Base-by-base conservation (phyloP, 2,797 vertebrate genomes). In the Pitangus sulphuratus region DNA sequence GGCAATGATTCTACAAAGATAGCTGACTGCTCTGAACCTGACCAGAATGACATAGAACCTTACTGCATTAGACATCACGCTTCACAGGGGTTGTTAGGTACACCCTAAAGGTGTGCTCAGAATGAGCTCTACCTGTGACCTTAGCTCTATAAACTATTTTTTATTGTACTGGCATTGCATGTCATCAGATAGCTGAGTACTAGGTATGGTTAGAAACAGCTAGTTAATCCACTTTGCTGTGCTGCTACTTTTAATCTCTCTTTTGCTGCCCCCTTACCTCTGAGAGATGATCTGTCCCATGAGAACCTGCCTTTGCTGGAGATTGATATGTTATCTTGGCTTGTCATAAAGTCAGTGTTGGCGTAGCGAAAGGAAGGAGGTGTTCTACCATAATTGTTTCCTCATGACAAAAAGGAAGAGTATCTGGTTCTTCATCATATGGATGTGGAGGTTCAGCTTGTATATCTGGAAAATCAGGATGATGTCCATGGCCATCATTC, bases 291-390 rank as follows among this genome's bases (percentile, higher is more conserved):
- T 93, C 54, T 83, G 56, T 90, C 56, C 54, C 91, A 87, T 70
- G 80, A 88, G 90, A 95, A 91, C 66, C 31, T 85, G 39, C 53
- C 66, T 87, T 57, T 87, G 45, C 61, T 84, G 51, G 72, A 94
- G 76, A 69, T 88, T 71, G 87, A 44, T 95, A 68, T 1, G 17
- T 68, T 95, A 93, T 88, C 94, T 95, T 93, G 39, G 4, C 44
- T 87, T 89, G 45, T 72, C 35, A 19, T 95, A 54, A 92, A 87
- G 61, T 95, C 79, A 58, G 0, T 86, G 72, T 76, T 75, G 50
- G 57, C 80, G 31, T 48, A 5, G 12, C 0, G 2, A 69, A 57
- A n/a, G 57, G 76, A 30, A 74, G 64, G 88, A 95, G 65, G 68
- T 17, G 45, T 74, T 89, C 39, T 77, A 24, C 75, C 8, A 0